Conservation (phyloP, 2,888 invertebrate species). For the Gibbula magus region DNA sequence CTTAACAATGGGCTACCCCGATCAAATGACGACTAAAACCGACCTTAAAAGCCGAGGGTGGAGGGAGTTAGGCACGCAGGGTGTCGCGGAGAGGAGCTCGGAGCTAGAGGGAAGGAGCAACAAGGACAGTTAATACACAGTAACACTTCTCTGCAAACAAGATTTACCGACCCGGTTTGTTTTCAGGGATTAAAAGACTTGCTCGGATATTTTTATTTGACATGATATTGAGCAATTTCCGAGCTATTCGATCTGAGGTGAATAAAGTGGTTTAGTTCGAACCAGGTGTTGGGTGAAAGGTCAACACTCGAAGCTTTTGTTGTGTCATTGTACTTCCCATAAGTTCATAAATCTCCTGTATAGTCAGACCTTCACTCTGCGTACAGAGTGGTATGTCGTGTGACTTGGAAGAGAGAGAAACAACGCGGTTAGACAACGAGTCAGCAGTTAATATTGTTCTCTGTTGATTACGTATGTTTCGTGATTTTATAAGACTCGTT, state of each 20-base stretch:
- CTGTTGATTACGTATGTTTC: too few species aligned
- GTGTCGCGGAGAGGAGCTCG: neutral
- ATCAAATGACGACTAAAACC: neutral
- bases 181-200: neutral
- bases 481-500: too few species aligned
- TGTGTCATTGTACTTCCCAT: neutral
- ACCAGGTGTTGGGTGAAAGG: neutral
- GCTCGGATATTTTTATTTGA: conserved; percentile 7
- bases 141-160: neutral
- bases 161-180: neutral
- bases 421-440: too few species aligned
- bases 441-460: too few species aligned
- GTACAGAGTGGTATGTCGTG: too few species aligned
- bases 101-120: neutral
- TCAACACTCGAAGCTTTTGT: neutral
- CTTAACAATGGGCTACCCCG: neutral
- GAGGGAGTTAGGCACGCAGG: neutral
- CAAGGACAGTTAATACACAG: neutral
- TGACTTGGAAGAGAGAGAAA: too few species aligned
- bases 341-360: too few species aligned
- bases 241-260: neutral
- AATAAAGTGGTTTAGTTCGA: neutral
- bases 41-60: neutral
- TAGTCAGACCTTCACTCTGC: too few species aligned
- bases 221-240: conserved; percentile 11